Base-by-base conservation (phyloP, 2,888 invertebrate species). In the Philaethria dido region DNA sequence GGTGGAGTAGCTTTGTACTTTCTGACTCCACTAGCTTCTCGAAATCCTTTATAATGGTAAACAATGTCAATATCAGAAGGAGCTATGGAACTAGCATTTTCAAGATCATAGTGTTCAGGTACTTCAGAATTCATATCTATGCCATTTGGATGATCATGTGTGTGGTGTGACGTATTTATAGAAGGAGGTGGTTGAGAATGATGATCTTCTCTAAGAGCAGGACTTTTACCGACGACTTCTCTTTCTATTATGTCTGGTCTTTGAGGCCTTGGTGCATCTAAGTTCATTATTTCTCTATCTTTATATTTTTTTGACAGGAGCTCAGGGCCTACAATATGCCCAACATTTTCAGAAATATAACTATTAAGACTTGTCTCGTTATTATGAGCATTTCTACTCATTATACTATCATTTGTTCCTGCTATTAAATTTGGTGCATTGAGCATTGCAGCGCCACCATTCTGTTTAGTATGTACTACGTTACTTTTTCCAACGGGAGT, bases 61-160 rank as follows among this genome's bases (percentile, higher is more conserved):
- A 98, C 98, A 72, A 99, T 97, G 82, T 99, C 99, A 73, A 98
- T 98, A 82, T 99, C 99, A 2, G 98, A 98, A 0, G 99, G 99
- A 0, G 99, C 99, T 75, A 99, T 99, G 0, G 98, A 98, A 84
- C 98, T 98, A 1, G 99, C 98, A 87, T 99, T 99, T 90, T 99
- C 99, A 70, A 99, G 93, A 84, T 99, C 99, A 82, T 99, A 99
- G 83, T 98, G 98, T 83, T 98, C 98, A 0, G 98, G 97, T 70
- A 95, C 93, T 80, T 97, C 97, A 9, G 95, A 95, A 79, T 95
- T 94, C 76, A 97, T 92, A 78, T 97, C 97, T 62, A 96, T 95
- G 22, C 94, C 95, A 50, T 93, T 94, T 29, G 95, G 95, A 77
- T 96, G 96, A 69, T 97, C 96, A 62, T 95, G 95, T 0, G 94